phyloP scores from a whole-genome alignment of 2,888 invertebrate genomes.

The Melitaea athalia region DNA sequence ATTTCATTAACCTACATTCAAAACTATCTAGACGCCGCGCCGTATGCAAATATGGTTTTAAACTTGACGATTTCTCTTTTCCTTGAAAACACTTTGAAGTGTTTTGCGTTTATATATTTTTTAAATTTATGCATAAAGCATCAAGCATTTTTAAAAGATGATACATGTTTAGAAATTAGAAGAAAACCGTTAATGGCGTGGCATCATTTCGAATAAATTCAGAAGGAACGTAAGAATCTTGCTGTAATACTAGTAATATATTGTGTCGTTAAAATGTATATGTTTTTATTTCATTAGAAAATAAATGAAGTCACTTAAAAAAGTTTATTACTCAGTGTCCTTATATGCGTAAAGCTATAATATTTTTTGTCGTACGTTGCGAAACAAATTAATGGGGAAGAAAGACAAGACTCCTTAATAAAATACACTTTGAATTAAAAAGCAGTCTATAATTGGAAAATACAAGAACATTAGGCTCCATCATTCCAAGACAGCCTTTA shows the following conservation, averaged over 20 bases:
- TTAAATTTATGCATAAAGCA: no score
- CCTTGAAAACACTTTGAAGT: background rate
- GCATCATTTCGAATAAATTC: background rate
- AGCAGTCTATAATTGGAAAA: conserved; percentile 22
- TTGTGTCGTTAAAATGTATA: background rate
- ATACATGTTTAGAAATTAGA: no score
- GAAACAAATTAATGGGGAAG: conserved; percentile 19
- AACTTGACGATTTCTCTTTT: conserved; percentile 15
- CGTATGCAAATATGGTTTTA: conserved; percentile 17
- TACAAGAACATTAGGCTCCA: conserved; percentile 39
- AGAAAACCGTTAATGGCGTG: background rate
- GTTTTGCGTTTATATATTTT: background rate
- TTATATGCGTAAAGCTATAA: conserved; percentile 19
- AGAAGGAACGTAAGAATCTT: background rate
- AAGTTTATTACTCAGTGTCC: conserved; percentile 10
- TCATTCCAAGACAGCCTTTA: conserved; percentile 52
- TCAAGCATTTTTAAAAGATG: no score
- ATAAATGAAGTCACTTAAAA: conserved; percentile 16
- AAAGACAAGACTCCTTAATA: conserved; percentile 23
- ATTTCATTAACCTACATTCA: conserved; percentile 24
- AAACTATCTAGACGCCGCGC: conserved; percentile 16
- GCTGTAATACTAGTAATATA: background rate
- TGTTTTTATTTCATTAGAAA: conserved; percentile 12
- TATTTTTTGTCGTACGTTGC: conserved; percentile 19
- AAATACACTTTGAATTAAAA: conserved; percentile 26